Evolutionary conservation across 2,113 vertebrate genomes (phyloP).

Genomic region (Polypterus bichir): DNA sequence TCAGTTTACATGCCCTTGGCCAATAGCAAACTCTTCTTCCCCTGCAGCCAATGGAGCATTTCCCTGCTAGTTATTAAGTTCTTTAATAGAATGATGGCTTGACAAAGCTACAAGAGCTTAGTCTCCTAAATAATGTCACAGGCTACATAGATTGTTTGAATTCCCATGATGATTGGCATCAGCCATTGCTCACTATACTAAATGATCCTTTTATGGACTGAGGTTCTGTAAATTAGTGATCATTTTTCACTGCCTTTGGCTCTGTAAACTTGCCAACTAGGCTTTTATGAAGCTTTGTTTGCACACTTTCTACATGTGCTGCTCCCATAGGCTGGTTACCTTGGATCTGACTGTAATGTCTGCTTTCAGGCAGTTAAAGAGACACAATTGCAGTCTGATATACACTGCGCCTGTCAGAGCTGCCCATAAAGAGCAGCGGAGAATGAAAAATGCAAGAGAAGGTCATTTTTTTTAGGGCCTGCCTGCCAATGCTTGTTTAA

Average conservation of each 20-base stretch:
- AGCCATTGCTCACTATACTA: too few species aligned
- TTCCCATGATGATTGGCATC: too few species aligned
- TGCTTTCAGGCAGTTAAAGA: constrained; percentile 2
- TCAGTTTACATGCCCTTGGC: too few species aligned
- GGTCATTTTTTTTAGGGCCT: constrained; percentile 17
- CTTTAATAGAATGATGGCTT: too few species aligned
- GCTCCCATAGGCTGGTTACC: neutral
- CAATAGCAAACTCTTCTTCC: too few species aligned
- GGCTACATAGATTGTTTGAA: too few species aligned
- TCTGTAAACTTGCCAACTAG: neutral
- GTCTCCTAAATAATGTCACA: too few species aligned
- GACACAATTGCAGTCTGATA: constrained; percentile 4
- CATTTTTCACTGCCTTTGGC: constrained; percentile 2
- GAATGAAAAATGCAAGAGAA: constrained; percentile 41
- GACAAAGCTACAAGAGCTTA: too few species aligned
- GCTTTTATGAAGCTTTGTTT: constrained; percentile 3
- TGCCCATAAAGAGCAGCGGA: constrained; percentile 39
- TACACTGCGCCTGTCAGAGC: constrained; percentile 40
- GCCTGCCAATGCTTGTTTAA: constrained; percentile 22
- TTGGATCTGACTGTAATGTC: neutral
- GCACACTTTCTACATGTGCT: neutral
- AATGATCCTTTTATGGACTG: too few species aligned
- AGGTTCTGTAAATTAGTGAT: neutral
- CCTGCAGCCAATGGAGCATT: too few species aligned
- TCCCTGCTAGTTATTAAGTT: too few species aligned